These are phyloP conservation scores for Chunga burmeisteri DNA, from an alignment of 2,113 vertebrate genomes.

Conservation along the genomic window DNA sequence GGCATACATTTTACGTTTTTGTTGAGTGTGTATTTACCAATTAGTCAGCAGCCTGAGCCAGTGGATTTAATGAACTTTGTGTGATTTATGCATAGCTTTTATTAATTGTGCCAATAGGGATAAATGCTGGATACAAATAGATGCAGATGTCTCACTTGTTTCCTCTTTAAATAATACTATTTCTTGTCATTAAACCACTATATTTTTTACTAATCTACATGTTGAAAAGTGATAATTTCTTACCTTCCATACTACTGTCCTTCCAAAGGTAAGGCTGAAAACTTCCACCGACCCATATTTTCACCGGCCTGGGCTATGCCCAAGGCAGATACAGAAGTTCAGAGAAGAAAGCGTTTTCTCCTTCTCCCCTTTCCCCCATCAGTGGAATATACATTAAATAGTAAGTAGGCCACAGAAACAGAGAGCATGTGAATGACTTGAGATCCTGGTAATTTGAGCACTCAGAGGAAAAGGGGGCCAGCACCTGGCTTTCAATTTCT, in stretches of 20 bases:
- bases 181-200: slow-evolving; percentile 2
- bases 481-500: slow-evolving; percentile 54
- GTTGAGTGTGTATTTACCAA: slow-evolving; percentile 70
- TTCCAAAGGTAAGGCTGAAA: background rate
- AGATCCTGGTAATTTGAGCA: slow-evolving; percentile 48
- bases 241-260: background rate
- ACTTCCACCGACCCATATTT: background rate
- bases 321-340: background rate
- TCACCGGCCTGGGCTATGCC: background rate
- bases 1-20: slow-evolving; percentile 59
- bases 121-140: slow-evolving; percentile 70
- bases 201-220: background rate
- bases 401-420: slow-evolving; percentile 55
- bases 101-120: slow-evolving; percentile 74
- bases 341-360: slow-evolving; percentile 10
- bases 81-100: slow-evolving; percentile 75
- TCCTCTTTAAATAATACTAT: slow-evolving; percentile 45
- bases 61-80: slow-evolving; percentile 73
- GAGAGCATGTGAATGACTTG: slow-evolving; percentile 22
- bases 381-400: slow-evolving; percentile 9
- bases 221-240: background rate
- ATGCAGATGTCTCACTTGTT: slow-evolving; percentile 59
- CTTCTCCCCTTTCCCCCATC: slow-evolving; percentile 14
- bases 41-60: slow-evolving; percentile 69
- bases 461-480: slow-evolving; percentile 44